Base-by-base conservation (phyloP, 2,113 vertebrate species). In the Gadus macrocephalus region DNA sequence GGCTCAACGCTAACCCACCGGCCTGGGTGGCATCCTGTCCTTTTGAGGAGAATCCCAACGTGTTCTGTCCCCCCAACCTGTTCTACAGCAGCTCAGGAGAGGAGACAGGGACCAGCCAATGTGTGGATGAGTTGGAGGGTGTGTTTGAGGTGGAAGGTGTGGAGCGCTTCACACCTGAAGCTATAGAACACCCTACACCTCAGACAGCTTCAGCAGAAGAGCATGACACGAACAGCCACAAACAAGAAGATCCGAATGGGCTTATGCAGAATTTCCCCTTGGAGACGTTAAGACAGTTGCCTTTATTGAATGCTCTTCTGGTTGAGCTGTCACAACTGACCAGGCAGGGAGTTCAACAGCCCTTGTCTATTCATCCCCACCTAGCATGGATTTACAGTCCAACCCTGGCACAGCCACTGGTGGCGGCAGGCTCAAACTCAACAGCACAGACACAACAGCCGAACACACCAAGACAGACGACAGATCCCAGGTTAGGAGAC, bases 241-340 rank as follows among this genome's bases (percentile, higher is more conserved):
- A 38, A 1, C 67, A 55, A 42, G 38, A 67, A 31, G 55, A 31
- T 35, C 61, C 14, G 71, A 49, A 49, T 49, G 42, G 42, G 74
- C 53, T 74, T 64, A 22, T 14, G 55, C 55, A 16, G 55, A 72
- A 81, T 69, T 65, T 67, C 63, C 75, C 84, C 1, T 53, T 75
- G 15, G 82, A 76, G 27, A 61, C 85, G 0, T 56, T 95, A 66
- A 78, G 64, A 62, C 94, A 91, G 76, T 75, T 98, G 74, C 96
- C 96, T 0, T 83, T 98, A 0, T 84, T 98, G 59, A 96, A 93
- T 12, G 92, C 95, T 38, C 87, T 98, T 77, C 78, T 96, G 25
- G 78, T 92, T 0, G 96, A 98, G 74, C 82, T 98, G 65, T 94
- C 93, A 0, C 78, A 95, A 84, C 81, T 98, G 19, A 87, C 84